Conservation (phyloP, 2,113 vertebrate genomes). For the Sorex fumeus region DNA sequence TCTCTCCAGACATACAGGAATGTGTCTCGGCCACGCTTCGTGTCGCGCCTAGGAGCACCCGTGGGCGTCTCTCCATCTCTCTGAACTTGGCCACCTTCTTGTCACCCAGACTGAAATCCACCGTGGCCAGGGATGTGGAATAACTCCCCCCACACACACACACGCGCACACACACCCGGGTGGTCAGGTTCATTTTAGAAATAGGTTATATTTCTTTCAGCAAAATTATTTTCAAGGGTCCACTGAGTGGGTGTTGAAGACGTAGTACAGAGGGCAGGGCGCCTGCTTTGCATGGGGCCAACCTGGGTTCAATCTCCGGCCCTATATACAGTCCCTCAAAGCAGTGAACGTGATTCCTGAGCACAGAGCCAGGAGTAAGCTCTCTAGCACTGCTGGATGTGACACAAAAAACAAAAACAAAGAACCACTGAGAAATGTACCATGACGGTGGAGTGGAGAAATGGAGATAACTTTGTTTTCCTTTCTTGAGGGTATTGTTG, state of each 20-base stretch:
- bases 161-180: no score
- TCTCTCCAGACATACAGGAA: slow-evolving; percentile 37
- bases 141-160: neutral
- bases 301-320: no score
- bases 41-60: neutral
- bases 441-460: neutral
- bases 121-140: neutral
- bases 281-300: no score
- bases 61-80: slow-evolving; percentile 14
- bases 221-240: neutral
- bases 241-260: no score
- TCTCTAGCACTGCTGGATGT: no score
- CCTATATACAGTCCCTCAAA: no score
- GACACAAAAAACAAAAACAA: neutral
- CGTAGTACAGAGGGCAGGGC: no score
- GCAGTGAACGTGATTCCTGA: no score
- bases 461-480: neutral
- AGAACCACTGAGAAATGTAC: slow-evolving; percentile 52
- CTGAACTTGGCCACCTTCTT: slow-evolving; percentile 23
- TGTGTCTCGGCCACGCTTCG: neutral
- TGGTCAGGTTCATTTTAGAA: slow-evolving; percentile 38
- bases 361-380: no score
- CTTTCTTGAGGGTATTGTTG: neutral
- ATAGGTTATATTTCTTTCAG: slow-evolving; percentile 51
- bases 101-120: slow-evolving; percentile 40